phyloP scores from a whole-genome alignment of 2,113 vertebrate genomes.

The Poeciliopsis turrubarensis region DNA sequence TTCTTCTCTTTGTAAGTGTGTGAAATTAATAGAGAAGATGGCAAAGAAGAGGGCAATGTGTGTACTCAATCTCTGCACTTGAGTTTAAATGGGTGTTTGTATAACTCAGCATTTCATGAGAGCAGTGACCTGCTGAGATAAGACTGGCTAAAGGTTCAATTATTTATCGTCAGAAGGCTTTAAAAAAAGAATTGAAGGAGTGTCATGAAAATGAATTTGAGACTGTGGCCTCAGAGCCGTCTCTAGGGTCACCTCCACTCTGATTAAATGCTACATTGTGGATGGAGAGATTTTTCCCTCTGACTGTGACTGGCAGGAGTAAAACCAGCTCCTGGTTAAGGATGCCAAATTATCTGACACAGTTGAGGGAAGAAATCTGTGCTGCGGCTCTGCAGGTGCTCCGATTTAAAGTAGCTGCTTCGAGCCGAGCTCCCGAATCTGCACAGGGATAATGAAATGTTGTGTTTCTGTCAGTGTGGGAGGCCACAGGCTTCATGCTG shows the following conservation, averaged over 20 bases:
- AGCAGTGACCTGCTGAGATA: conserved; percentile 66
- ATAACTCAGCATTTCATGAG: conserved; percentile 50
- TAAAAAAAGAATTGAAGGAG: conserved; percentile 32
- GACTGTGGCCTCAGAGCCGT: conserved; percentile 24
- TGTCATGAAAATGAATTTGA: conserved; percentile 51
- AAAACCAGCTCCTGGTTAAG: conserved; percentile 40
- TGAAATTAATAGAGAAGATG: background rate
- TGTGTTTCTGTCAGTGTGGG: conserved; percentile 39
- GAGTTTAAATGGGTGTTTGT: conserved; percentile 17
- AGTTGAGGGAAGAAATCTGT: background rate
- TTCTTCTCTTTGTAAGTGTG: conserved; percentile 1
- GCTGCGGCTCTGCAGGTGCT: conserved; percentile 28
- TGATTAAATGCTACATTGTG: conserved; percentile 6
- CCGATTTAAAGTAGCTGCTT: conserved; percentile 12
- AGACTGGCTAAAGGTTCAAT: conserved; percentile 64
- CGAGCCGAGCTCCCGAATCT: conserved; percentile 42
- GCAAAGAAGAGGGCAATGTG: background rate
- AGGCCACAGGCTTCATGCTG: conserved; percentile 29
- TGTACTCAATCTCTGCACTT: conserved; percentile 6
- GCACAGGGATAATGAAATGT: conserved; percentile 47
- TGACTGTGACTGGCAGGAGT: conserved; percentile 15
- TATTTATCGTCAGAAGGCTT: conserved; percentile 63
- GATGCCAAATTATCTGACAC: conserved; percentile 12
- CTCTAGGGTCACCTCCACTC: conserved; percentile 44
- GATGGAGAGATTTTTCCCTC: conserved; percentile 14